Conservation (phyloP, 2,888 invertebrate genomes). For the Polyommatus iphigenia region DNA sequence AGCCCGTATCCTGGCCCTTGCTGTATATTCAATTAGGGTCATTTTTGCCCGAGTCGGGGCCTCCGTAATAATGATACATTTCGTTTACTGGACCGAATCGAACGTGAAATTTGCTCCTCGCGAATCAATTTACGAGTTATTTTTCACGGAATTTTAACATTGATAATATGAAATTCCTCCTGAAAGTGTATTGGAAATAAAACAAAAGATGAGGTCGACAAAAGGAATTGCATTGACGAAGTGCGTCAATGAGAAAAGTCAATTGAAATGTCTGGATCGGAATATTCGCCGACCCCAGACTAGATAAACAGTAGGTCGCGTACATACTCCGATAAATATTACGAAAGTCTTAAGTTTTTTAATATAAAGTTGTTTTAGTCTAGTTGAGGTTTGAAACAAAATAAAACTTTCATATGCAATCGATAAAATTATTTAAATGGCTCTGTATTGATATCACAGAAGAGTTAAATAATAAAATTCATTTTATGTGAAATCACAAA, state of each 20-base stretch:
- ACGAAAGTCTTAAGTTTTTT: background rate
- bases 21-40: conserved; percentile 38
- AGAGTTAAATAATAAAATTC: background rate
- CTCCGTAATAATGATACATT: conserved; percentile 25
- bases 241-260: conserved; percentile 12
- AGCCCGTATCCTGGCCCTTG: conserved; percentile 39
- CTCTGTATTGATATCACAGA: background rate
- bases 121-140: conserved; percentile 24
- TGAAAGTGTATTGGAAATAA: conserved; percentile 26
- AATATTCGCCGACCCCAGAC: conserved; percentile 1
- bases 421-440: background rate
- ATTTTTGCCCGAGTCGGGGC: conserved; percentile 35
- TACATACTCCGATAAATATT: background rate
- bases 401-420: background rate
- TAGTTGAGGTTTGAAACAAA: background rate
- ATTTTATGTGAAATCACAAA: background rate
- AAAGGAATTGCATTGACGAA: conserved; percentile 18
- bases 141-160: conserved; percentile 21
- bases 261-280: conserved; percentile 12
- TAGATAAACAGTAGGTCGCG: conserved; percentile 2
- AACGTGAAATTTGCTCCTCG: conserved; percentile 26
- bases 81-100: conserved; percentile 29
- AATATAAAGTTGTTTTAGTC: background rate
- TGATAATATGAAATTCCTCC: conserved; percentile 21
- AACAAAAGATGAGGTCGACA: conserved; percentile 2